These are phyloP conservation scores for Gryon sp. DNA, from an alignment of 1,140 invertebrate genomes.

Conservation along the genomic window DNA sequence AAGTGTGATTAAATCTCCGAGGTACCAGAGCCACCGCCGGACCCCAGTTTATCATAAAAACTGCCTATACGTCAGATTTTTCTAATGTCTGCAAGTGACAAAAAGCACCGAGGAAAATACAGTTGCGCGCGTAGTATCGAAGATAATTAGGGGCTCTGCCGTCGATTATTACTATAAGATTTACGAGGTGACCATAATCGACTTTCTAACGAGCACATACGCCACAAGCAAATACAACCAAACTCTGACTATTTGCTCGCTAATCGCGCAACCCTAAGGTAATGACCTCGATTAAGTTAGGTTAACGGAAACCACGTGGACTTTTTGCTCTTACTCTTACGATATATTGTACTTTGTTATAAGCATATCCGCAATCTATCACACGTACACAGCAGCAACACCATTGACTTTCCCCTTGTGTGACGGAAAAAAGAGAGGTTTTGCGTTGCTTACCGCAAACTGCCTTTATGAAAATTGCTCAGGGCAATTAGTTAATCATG, in stretches of 20 bases:
- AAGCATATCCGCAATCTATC: conserved; percentile 57
- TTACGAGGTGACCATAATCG: conserved; percentile 67
- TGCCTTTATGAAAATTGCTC: conserved; percentile 38
- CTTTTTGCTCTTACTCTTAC: conserved; percentile 43
- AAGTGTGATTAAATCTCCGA: conserved; percentile 54
- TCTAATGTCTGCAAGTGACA: conserved; percentile 48
- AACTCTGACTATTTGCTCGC: conserved; percentile 57
- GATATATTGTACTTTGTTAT: conserved; percentile 62
- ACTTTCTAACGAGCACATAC: conserved; percentile 60
- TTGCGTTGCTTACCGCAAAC: conserved; percentile 8
- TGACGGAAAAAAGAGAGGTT: conserved; percentile 19
- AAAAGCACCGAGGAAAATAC: conserved; percentile 39
- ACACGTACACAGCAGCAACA: conserved; percentile 41
- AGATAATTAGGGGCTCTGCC: conserved; percentile 64
- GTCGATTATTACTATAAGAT: conserved; percentile 66
- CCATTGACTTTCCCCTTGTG: conserved; percentile 27
- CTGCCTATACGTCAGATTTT: conserved; percentile 32
- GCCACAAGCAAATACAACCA: conserved; percentile 40
- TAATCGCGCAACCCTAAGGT: conserved; percentile 59
- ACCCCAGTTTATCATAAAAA: conserved; percentile 44
- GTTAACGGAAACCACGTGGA: conserved; percentile 46
- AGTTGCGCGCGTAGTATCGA: conserved; percentile 49
- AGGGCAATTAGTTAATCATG: conserved; percentile 34
- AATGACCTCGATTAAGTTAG: conserved; percentile 63
- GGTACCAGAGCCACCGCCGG: conserved; percentile 5